Evolutionary conservation across 2,888 invertebrate genomes (phyloP), one percentile per base, ranked within the genome.

Genomic region (Ophioninae sp.): DNA sequence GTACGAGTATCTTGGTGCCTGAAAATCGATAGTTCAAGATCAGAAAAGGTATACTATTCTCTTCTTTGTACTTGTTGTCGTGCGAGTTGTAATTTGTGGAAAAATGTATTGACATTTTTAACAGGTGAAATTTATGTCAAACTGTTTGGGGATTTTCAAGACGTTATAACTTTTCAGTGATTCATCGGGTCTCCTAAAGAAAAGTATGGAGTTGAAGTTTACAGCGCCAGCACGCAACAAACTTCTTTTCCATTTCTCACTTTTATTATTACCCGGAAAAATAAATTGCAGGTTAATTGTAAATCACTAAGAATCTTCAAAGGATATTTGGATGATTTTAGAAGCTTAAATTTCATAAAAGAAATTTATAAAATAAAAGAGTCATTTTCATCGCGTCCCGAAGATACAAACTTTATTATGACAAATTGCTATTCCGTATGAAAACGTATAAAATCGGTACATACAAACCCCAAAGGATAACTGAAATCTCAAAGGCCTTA

Each of bases 1-100:
- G 78, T 91, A 91, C 0, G 90, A 90, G 78, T 88, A 87, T 82
- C 87, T 88, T 13, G 91, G 89, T 20, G 91, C 91, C 91, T 91
- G 69, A 72, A 88, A 51, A 51, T 0, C 51, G 17, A 51, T 51
- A 17, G 51, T 51, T 51, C 6, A 51, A 13, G 13, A 10, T 51
- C 17, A 51, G 51, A 51, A 51, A 5, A 51, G 13, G 17, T 51
- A 6, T 6, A 0, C 5, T 0, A 3, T 51, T 17, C 17, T 51
- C 17, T 51, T 51, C 5, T 41, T 51, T 13, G 6, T 17, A 17
- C 17, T 51, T 10, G 13, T 51, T 51, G 3, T 44, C 44, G 44
- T 9, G 10, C 9, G 44, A 13, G 3, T 44, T 44, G 0, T 51
- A 13, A 13, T 17, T 17, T 51, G 13, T 51, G 51, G 44, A 17